Conservation (phyloP, 2,797 vertebrate genomes). For the Sebastes diaconus region DNA sequence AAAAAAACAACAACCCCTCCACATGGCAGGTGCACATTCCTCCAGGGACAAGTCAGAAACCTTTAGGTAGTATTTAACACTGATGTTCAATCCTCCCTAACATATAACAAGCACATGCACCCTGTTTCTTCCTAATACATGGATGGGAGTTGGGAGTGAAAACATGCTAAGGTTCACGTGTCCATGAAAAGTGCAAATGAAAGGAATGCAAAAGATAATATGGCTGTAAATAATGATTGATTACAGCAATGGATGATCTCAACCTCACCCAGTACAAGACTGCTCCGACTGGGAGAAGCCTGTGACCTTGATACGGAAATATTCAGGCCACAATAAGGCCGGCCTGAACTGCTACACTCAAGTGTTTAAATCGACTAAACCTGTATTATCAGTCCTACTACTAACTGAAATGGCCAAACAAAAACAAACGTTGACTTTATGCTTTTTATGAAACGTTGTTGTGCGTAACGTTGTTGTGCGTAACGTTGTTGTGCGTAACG, state of each 20-base stretch:
- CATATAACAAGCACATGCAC: conserved; percentile 54
- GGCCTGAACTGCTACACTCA: background rate
- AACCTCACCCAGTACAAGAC: background rate
- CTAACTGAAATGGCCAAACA: background rate
- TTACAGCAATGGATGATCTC: conserved; percentile 21
- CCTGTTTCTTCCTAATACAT: conserved; percentile 54
- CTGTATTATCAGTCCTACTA: background rate
- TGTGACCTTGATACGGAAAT: conserved; percentile 27
- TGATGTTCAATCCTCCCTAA: conserved; percentile 70
- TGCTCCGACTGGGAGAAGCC: background rate
- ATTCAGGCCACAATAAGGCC: background rate
- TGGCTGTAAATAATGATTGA: conserved; percentile 48
- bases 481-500: no score
- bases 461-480: no score
- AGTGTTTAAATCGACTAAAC: background rate
- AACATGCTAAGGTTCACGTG: conserved; percentile 46
- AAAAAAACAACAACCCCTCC: conserved; percentile 19
- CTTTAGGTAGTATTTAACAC: conserved; percentile 61
- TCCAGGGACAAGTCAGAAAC: conserved; percentile 57
- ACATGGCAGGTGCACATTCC: conserved; percentile 78
- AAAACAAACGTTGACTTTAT: no score
- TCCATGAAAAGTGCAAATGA: conserved; percentile 46
- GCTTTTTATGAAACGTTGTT: no score
- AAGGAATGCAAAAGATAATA: conserved; percentile 62
- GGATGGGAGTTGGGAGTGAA: conserved; percentile 64